Evolutionary conservation across 2,113 vertebrate species (phyloP).

Genomic region (Mus pahari): DNA sequence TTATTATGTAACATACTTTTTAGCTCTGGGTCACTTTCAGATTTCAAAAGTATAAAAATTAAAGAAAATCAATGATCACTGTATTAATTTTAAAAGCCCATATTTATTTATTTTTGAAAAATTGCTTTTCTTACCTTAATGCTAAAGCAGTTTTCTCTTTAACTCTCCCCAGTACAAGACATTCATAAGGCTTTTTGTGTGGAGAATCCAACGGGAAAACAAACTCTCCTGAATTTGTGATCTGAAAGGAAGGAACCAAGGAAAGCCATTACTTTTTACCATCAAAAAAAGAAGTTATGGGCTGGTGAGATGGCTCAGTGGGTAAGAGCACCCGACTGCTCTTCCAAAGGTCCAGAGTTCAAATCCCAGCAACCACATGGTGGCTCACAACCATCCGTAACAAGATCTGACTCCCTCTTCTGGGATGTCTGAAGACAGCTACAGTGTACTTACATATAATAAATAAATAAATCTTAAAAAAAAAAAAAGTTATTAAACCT

Average conservation of each 20-base stretch:
- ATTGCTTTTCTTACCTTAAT: slow-evolving; percentile 81
- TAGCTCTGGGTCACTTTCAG: slow-evolving; percentile 2
- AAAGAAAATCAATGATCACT: slow-evolving; percentile 17
- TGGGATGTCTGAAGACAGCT: too few species aligned
- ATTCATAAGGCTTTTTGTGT: slow-evolving; percentile 98
- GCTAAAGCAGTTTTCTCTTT: slow-evolving; percentile 59
- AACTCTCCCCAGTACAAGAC: slow-evolving; percentile 92
- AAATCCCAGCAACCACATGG: too few species aligned
- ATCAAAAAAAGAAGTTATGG: slow-evolving; percentile 31
- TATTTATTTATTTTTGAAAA: slow-evolving; percentile 53
- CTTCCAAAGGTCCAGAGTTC: too few species aligned
- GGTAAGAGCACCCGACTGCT: too few species aligned
- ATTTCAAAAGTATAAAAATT: slow-evolving; percentile 68
- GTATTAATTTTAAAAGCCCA: neutral
- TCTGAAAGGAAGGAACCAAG: slow-evolving; percentile 84
- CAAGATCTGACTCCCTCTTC: too few species aligned
- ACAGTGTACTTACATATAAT: too few species aligned
- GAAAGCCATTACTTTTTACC: slow-evolving; percentile 18
- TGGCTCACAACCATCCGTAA: too few species aligned
- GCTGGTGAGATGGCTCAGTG: too few species aligned
- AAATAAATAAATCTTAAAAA: too few species aligned
- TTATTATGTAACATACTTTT: neutral
- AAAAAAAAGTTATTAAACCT: slow-evolving; percentile 50
- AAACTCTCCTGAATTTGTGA: slow-evolving; percentile 93
- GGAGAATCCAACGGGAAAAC: slow-evolving; percentile 95